Evolutionary conservation across 2,113 vertebrate species (phyloP).

Genomic region (Aphyosemion australe): DNA sequence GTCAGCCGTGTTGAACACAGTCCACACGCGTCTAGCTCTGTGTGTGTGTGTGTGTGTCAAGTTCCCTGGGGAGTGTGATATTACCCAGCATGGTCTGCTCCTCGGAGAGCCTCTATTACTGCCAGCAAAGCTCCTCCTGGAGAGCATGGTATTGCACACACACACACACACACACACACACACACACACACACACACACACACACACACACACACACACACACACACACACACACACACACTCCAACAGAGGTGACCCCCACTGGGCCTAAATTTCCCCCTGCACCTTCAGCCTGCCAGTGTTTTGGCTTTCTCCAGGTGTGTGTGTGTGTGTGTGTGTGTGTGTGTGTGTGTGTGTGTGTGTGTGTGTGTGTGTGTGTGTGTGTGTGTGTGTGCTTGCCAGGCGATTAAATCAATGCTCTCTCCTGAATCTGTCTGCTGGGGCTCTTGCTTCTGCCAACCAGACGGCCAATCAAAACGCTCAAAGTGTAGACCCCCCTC

Average conservation of each 20-base stretch:
- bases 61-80: conserved; percentile 76
- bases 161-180: conserved; percentile 15
- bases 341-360: conserved; percentile 3
- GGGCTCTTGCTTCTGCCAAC: conserved; percentile 47
- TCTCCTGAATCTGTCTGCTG: conserved; percentile 56
- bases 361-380: conserved; percentile 7
- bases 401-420: conserved; percentile 73
- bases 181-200: too few species aligned
- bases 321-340: too few species aligned
- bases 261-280: conserved; percentile 70
- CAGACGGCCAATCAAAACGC: conserved; percentile 56
- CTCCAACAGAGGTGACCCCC: conserved; percentile 75
- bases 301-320: conserved; percentile 10
- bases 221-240: conserved; percentile 64
- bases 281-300: conserved; percentile 40
- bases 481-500: conserved; percentile 15
- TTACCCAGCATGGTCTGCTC: conserved; percentile 74
- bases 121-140: conserved; percentile 76
- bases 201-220: too few species aligned
- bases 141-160: conserved; percentile 77
- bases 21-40: conserved; percentile 56
- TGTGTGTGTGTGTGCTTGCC: conserved; percentile 45
- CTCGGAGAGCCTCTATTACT: conserved; percentile 76
- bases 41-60: conserved; percentile 46
- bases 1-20: conserved; percentile 44